Conservation (phyloP, 2,888 invertebrate species). For the Suillia variegata region DNA sequence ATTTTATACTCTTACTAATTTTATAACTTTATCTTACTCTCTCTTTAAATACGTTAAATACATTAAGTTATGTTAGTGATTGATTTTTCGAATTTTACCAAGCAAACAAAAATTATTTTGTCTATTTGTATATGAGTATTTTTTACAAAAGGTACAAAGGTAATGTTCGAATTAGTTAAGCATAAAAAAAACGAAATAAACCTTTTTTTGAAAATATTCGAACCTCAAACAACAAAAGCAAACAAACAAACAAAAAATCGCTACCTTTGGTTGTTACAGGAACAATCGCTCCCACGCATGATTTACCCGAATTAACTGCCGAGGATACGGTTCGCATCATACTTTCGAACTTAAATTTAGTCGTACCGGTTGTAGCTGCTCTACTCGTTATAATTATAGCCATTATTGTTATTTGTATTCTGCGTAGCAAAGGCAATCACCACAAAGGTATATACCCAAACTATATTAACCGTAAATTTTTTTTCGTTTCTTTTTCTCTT, state of each 20-base stretch:
- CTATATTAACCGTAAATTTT: conserved; percentile 47
- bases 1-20: neutral
- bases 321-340: conserved; percentile 87
- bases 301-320: conserved; percentile 75
- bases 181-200: conserved; percentile 32
- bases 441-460: conserved; percentile 76
- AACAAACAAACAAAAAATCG: conserved; percentile 23
- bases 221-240: conserved; percentile 21
- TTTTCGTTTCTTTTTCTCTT: conserved; percentile 51
- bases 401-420: conserved; percentile 89
- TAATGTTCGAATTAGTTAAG: conserved; percentile 35
- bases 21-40: neutral
- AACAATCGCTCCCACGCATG: conserved; percentile 91
- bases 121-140: conserved; percentile 50
- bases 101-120: conserved; percentile 26
- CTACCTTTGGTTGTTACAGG: conserved; percentile 75
- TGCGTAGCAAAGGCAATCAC: conserved; percentile 81
- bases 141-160: conserved; percentile 39
- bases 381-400: conserved; percentile 92
- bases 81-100: neutral
- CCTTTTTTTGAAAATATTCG: conserved; percentile 2
- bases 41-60: too few species aligned
- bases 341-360: conserved; percentile 88
- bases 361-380: conserved; percentile 91
- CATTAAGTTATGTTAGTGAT: neutral